Evolutionary conservation across 2,113 vertebrate genomes (phyloP).

Genomic region (Chloroceryle aenea): DNA sequence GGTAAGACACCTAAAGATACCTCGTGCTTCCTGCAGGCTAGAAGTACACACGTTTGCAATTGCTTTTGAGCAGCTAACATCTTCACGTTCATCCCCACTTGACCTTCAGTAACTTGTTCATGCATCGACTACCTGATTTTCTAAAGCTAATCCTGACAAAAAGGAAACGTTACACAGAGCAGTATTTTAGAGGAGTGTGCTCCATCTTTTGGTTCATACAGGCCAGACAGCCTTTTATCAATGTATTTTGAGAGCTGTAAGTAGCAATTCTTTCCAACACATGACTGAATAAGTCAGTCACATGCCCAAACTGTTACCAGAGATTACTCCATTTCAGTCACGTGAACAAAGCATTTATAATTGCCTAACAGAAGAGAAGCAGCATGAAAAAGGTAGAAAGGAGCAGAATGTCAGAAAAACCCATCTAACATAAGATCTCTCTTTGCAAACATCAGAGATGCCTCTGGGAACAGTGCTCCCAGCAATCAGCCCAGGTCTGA

Average conservation of each 20-base stretch:
- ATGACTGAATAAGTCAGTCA: constrained; percentile 38
- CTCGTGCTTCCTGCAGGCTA: neutral
- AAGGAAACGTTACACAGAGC: neutral
- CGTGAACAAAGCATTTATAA: constrained; percentile 16
- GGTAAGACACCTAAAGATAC: neutral
- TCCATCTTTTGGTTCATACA: constrained; percentile 66
- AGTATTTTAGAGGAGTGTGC: constrained; percentile 62
- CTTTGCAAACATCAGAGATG: neutral
- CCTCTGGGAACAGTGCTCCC: neutral
- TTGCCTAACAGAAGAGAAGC: neutral
- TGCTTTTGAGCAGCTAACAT: constrained; percentile 19
- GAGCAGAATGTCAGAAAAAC: neutral
- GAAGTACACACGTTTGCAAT: neutral
- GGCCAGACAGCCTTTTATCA: constrained; percentile 56
- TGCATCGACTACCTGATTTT: neutral
- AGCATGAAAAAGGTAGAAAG: neutral
- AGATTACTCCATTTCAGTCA: constrained; percentile 28
- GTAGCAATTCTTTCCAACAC: neutral
- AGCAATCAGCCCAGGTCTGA: neutral
- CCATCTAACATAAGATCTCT: neutral
- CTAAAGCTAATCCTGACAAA: neutral
- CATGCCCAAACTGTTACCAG: constrained; percentile 27
- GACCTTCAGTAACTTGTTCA: constrained; percentile 29
- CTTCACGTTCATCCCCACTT: neutral
- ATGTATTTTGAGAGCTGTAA: constrained; percentile 9